Evolutionary conservation across 2,888 invertebrate species (phyloP), one percentile per base, ranked within the genome.

Genomic region (Tyria jacobaeae): DNA sequence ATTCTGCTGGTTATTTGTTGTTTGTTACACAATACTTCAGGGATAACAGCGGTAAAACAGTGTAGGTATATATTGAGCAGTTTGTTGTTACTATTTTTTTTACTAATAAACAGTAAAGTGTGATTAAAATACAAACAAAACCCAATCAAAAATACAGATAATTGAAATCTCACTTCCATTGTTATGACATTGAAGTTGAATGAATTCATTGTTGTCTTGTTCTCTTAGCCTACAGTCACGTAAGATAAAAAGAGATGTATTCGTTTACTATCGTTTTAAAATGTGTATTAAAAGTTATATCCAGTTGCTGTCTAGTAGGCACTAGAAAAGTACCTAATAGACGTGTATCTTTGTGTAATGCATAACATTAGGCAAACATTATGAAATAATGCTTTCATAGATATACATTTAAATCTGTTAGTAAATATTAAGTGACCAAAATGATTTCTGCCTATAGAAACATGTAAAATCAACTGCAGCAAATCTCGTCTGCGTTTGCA

Each of bases 111-210:
- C 17, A 7, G 0, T 53, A 50, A 31, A 48, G 44, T 24, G 47
- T 9, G 7, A 60, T 60, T 60, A 55, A 59, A 27, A 63, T 65
- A 64, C 60, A 69, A 37, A 63, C 3, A 41, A 41, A 9, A 41
- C 17, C 27, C 10, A 44, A 44, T 21, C 2, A 4, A 21, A 44
- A 9, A 21, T 4, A 44, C 12, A 44, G 57, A 75, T 72, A 64
- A 79, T 70, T 79, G 65, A 72, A 76, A 21, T 15, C 60, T 75
- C 66, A 71, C 71, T 80, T 80, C 79, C 82, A 86, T 86, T 87
- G 87, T 88, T 87, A 78, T 88, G 86, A 86, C 84, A 85, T 82
- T 86, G 84, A 84, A 84, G 76, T 77, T 79, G 83, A 84, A 88
- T 83, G 83, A 84, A 82, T 81, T 79, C 78, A 76, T 80, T 81